phyloP scores from a whole-genome alignment of 2,888 invertebrate genomes.

The Lasioglossum figueresi region DNA sequence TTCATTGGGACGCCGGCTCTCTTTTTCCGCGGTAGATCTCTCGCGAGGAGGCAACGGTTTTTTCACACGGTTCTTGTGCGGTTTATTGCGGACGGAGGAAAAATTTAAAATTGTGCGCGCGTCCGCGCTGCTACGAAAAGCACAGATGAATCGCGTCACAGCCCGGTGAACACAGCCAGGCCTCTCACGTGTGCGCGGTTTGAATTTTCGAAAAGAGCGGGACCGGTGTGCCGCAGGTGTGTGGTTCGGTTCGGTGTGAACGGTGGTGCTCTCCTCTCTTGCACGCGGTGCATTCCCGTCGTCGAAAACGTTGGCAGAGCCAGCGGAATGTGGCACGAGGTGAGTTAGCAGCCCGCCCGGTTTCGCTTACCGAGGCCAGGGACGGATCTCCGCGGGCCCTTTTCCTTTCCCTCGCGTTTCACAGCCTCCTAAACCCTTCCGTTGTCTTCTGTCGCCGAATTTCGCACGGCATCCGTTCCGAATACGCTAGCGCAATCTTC shows the following conservation, averaged over 20 bases:
- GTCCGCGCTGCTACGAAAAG: not conserved
- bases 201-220: slow-evolving; percentile 60
- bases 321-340: slow-evolving; percentile 83
- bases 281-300: slow-evolving; percentile 54
- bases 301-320: slow-evolving; percentile 70
- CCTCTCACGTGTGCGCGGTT: slow-evolving; percentile 64
- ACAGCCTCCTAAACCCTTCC: slow-evolving; percentile 1
- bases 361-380: slow-evolving; percentile 74
- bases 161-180: slow-evolving; percentile 38
- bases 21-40: not conserved
- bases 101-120: slow-evolving; percentile 57
- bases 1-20: slow-evolving; percentile 33
- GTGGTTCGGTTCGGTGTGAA: slow-evolving; percentile 41
- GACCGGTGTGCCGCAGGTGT: slow-evolving; percentile 41
- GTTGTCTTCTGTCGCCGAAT: slow-evolving; percentile 5
- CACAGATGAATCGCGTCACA: slow-evolving; percentile 56
- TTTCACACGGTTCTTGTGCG: slow-evolving; percentile 48
- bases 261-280: slow-evolving; percentile 41
- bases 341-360: slow-evolving; percentile 78
- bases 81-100: not conserved
- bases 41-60: slow-evolving; percentile 20
- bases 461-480: not conserved
- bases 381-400: slow-evolving; percentile 68
- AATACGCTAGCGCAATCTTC: not conserved
- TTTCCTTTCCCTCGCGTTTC: slow-evolving; percentile 49